Evolutionary conservation across 2,888 invertebrate genomes (phyloP).

Genomic region (Sceliomorpha sp.): DNA sequence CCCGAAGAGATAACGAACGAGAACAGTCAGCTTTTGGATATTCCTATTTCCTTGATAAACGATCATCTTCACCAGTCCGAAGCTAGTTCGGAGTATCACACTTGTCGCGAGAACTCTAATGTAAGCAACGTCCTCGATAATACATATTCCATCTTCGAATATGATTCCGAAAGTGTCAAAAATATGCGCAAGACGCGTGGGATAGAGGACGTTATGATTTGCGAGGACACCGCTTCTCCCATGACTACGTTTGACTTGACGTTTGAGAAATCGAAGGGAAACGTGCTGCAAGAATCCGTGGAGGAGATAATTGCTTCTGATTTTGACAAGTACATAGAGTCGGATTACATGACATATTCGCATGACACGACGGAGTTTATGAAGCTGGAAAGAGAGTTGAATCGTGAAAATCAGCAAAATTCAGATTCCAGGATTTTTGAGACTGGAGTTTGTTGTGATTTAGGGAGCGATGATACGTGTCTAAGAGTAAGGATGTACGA

Average conservation of each 20-base stretch:
- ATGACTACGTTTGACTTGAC: no score
- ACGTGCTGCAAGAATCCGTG: no score
- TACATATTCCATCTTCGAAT: no score
- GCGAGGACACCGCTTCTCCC: no score
- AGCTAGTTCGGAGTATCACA: constrained; percentile 42
- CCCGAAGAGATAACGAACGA: not conserved
- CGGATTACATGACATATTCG: constrained; percentile 60
- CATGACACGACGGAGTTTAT: constrained; percentile 69
- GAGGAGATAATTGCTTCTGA: constrained; percentile 11
- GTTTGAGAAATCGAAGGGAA: constrained; percentile 3
- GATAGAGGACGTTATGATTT: no score
- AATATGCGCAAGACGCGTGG: no score
- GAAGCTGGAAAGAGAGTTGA: constrained; percentile 61
- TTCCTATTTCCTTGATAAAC: constrained; percentile 10
- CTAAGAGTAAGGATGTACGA: constrained; percentile 59
- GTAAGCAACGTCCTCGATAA: no score
- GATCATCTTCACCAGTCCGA: constrained; percentile 1
- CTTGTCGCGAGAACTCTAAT: no score
- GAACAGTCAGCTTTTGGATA: no score
- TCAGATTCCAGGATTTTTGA: no score
- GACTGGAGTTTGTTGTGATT: constrained; percentile 25
- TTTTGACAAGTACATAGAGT: constrained; percentile 5
- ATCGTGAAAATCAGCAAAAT: no score
- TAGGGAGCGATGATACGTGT: constrained; percentile 2
- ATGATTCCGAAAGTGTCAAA: no score